Percentiles rank a stretch among this genome's conserved stretches.
phyloP scores from a whole-genome alignment of 2,797 vertebrate species.

The Ctenopoma multispine region DNA sequence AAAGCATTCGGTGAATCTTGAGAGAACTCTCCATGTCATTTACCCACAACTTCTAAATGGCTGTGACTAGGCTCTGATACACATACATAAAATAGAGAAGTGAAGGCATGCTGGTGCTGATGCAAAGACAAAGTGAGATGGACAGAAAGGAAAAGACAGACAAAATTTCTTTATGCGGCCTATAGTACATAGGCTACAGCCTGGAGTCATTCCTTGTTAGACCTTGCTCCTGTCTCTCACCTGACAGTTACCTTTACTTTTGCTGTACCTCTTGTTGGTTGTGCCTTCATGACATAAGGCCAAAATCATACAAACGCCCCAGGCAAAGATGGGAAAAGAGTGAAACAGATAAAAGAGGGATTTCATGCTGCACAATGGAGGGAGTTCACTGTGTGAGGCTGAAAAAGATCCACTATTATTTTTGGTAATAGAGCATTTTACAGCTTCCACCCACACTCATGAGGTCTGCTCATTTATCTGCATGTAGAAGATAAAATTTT shows the following conservation, averaged over 20 bases:
- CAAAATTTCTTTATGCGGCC: conserved; percentile 10
- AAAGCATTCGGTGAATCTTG: not conserved
- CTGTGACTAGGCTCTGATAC: not conserved
- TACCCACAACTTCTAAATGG: not conserved
- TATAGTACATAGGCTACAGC: conserved; percentile 32
- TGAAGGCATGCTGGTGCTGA: not conserved
- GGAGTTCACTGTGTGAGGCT: conserved; percentile 22
- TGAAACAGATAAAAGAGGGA: conserved; percentile 26
- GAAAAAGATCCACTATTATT: conserved; percentile 30
- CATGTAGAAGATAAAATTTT: conserved; percentile 34
- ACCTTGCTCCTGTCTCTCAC: conserved; percentile 25
- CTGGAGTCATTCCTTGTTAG: conserved; percentile 56
- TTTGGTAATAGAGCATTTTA: conserved; percentile 60
- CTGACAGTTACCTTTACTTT: conserved; percentile 52
- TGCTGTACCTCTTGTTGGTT: conserved; percentile 44
- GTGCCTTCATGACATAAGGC: conserved; percentile 48
- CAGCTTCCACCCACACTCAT: conserved; percentile 12
- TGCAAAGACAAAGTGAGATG: conserved; percentile 30
- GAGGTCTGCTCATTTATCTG: conserved; percentile 13
- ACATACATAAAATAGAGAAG: not conserved
- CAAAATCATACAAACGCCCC: conserved; percentile 42
- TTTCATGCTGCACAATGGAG: conserved; percentile 9
- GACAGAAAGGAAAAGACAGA: conserved; percentile 19
- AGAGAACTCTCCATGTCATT: not conserved
- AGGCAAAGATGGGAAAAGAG: conserved; percentile 50